Evolutionary conservation across 1,140 invertebrate genomes (phyloP), one percentile per base, ranked within the genome.

Genomic region (Frieseomelitta varia): DNA sequence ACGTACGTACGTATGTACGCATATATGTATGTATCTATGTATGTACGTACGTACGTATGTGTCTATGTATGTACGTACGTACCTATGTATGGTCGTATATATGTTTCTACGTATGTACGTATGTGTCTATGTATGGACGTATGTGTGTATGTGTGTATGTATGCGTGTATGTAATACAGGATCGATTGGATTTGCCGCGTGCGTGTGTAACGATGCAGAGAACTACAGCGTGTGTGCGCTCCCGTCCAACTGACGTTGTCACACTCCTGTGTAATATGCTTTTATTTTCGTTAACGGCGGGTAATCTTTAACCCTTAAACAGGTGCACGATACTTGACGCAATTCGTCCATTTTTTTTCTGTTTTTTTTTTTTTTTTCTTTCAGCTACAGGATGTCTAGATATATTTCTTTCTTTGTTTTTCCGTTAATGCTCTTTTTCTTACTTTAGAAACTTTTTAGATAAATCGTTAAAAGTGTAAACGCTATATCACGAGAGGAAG

Each of bases 231-330:
- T 71, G 58, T 73, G 65, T 56, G 72, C 68, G 69, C 58, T 80
- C 67, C 77, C 68, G 76, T 72, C 71, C 53, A 69, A 78, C 63
- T 39, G 12, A 24, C 24, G 27, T 55, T 24, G 58, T 47, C 27
- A 17, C 27, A 39, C 14, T 53, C 30, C 10, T 51, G 24, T 61
- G 27, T 51, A 8, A 21, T 30, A 67, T 68, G 65, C 34, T 76
- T 76, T 55, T 56, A 58, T 27, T 47, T 19, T 68, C 74, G 81
- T 34, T 34, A 39, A n/a, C 65, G 79, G 53, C 51, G 39, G 75
- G 47, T 72, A 56, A 84, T 80, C 82, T 84, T 84, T 84, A 84
- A 84, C 82, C 82, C 82, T 84, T 84, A 80, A 79, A 80, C 82
- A 84, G 82, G 77, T 58, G 77, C 74, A 27, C 75, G 11, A 56